phyloP scores from a whole-genome alignment of 2,888 invertebrate species.

The Caenorhabditis sp. region DNA sequence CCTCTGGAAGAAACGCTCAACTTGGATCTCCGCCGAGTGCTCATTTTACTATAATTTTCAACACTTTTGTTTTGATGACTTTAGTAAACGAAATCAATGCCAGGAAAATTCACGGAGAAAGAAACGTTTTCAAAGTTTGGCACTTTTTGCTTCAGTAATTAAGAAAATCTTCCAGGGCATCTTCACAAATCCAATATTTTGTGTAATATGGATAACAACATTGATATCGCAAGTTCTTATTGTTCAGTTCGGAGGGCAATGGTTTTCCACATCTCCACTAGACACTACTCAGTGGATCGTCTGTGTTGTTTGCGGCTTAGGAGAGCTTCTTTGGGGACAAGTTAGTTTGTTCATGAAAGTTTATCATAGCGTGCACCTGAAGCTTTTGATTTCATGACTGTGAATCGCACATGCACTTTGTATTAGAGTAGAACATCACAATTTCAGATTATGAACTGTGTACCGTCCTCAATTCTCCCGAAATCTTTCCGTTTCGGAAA shows the following conservation, averaged over 20 bases:
- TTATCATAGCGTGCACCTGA: too few species aligned
- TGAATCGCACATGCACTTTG: background rate
- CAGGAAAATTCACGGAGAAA: constrained; percentile 98
- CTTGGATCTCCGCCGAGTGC: constrained; percentile 89
- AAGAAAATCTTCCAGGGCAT: constrained; percentile 96
- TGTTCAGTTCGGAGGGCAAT: constrained; percentile 91
- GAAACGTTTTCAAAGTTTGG: constrained; percentile 95
- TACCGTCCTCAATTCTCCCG: constrained; percentile 75
- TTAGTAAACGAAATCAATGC: constrained; percentile 99
- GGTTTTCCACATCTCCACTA: constrained; percentile 67
- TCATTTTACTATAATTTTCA: constrained; percentile 99
- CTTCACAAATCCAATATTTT: constrained; percentile 97
- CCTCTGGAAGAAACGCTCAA: constrained; percentile 88
- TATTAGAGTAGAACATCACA: background rate
- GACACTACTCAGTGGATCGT: constrained; percentile 64
- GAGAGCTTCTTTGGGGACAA: constrained; percentile 97
- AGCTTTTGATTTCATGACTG: too few species aligned
- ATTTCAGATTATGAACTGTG: constrained; percentile 74
- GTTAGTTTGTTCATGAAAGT: constrained; percentile 80
- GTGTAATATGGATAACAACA: constrained; percentile 97
- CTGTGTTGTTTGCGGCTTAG: constrained; percentile 81
- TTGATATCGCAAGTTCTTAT: constrained; percentile 94
- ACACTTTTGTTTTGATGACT: constrained; percentile 99
- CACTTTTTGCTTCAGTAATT: too few species aligned
- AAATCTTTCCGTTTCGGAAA: constrained; percentile 77